Percentiles rank a stretch among this genome's conserved stretches.
phyloP scores from a whole-genome alignment of 2,797 vertebrate species.

The Gephyroberyx darwinii region DNA sequence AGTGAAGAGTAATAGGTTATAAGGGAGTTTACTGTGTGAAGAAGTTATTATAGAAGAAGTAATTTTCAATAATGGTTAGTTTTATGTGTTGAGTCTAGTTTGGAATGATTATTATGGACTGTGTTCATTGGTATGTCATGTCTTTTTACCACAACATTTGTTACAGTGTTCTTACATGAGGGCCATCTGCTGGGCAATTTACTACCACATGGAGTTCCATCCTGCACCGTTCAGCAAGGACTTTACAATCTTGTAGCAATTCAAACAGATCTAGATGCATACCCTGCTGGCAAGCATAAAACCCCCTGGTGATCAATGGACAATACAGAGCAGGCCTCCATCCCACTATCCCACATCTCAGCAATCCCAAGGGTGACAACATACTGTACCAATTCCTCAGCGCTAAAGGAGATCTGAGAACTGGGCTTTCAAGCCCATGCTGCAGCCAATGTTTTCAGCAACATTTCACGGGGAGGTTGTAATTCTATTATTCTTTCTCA shows the following conservation, averaged over 20 bases:
- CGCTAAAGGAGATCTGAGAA: conserved; percentile 60
- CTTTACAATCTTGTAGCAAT: conserved; percentile 38
- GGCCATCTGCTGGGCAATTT: conserved; percentile 41
- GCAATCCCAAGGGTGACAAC: conserved; percentile 61
- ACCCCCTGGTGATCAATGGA: conserved; percentile 60
- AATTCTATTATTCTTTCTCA: conserved; percentile 52
- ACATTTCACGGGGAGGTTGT: conserved; percentile 12
- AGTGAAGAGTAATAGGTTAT: no score
- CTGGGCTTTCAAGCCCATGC: conserved; percentile 47
- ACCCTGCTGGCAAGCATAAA: conserved; percentile 49
- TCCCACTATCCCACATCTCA: conserved; percentile 62
- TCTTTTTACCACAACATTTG: neutral
- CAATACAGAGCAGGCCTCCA: conserved; percentile 48
- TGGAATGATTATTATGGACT: no score
- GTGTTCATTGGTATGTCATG: no score
- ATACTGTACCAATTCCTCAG: conserved; percentile 41
- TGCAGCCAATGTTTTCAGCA: conserved; percentile 41
- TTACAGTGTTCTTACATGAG: conserved; percentile 27
- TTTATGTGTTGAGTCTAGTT: no score
- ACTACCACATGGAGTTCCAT: conserved; percentile 33
- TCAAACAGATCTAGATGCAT: conserved; percentile 57
- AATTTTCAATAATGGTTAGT: no score
- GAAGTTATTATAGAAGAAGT: no score
- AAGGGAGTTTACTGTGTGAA: no score
- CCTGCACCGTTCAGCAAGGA: conserved; percentile 43